Conservation (phyloP, 1,140 invertebrate species). For the Microvelia longipes region DNA sequence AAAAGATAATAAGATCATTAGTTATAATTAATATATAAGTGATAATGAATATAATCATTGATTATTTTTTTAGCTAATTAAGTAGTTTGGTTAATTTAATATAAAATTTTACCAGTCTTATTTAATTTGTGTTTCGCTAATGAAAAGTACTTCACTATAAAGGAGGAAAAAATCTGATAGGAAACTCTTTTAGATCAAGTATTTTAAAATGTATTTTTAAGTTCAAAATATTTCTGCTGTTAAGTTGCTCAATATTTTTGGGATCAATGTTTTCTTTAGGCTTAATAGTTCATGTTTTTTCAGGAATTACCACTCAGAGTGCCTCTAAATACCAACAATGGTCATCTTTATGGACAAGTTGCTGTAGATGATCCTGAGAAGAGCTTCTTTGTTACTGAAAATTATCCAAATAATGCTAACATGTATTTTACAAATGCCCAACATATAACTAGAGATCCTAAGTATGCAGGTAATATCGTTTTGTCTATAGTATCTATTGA, state of each 20-base stretch:
- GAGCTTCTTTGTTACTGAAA: conserved; percentile 34
- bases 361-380: conserved; percentile 33
- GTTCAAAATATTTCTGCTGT: background rate
- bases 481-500: too few species aligned
- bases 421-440: conserved; percentile 24
- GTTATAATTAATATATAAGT: too few species aligned
- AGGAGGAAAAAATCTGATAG: too few species aligned
- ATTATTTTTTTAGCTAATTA: too few species aligned
- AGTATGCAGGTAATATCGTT: conserved; percentile 22
- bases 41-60: too few species aligned
- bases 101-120: too few species aligned
- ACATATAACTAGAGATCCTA: conserved; percentile 14
- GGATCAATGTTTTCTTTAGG: conserved; percentile 7
- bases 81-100: too few species aligned
- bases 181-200: too few species aligned
- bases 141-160: too few species aligned
- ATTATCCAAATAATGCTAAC: conserved; percentile 30
- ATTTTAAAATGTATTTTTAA: too few species aligned
- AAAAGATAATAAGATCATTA: too few species aligned
- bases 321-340: conserved; percentile 32
- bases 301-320: conserved; percentile 29
- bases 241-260: conserved; percentile 4
- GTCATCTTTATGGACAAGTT: conserved; percentile 38
- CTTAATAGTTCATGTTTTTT: background rate
- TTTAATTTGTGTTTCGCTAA: too few species aligned